Percentiles rank a stretch among this genome's conserved stretches.
These are phyloP conservation scores for Steinernema carpocapsae DNA, from an alignment of 2,888 invertebrate species.

Conservation along the genomic window DNA sequence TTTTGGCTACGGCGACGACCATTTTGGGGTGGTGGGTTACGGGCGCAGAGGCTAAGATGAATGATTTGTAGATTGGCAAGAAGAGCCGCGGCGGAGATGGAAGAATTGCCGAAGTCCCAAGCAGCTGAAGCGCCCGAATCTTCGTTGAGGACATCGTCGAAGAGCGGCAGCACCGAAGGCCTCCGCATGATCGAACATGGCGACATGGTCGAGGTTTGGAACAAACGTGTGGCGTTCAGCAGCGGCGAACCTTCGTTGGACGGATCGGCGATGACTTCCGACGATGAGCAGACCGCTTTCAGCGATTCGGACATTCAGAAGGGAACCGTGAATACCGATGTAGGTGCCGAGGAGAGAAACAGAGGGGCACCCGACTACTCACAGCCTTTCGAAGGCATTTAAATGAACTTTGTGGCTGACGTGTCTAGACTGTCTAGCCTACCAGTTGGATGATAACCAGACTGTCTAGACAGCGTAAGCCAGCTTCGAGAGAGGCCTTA, in stretches of 20 bases:
- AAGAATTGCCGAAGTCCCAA: not conserved
- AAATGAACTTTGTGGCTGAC: too few relatives aligned
- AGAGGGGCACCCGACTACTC: too few relatives aligned
- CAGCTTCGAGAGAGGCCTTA: too few relatives aligned
- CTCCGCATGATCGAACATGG: slow-evolving; percentile 29
- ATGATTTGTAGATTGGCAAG: slow-evolving; percentile 13
- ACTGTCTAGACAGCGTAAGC: too few relatives aligned
- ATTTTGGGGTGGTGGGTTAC: not conserved
- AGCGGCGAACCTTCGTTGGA: slow-evolving; percentile 36
- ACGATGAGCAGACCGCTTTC: slow-evolving; percentile 33
- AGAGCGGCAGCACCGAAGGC: slow-evolving; percentile 5
- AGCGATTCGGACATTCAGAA: slow-evolving; percentile 37
- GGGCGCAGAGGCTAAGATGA: not conserved
- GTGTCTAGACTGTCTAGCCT: too few relatives aligned
- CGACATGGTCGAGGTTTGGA: slow-evolving; percentile 32
- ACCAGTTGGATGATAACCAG: too few relatives aligned
- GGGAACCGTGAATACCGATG: not conserved
- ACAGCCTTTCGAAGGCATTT: too few relatives aligned
- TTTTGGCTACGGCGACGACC: not conserved
- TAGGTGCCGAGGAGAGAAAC: not conserved
- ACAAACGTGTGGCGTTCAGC: slow-evolving; percentile 30
- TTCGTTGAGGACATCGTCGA: not conserved
- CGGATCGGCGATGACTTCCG: slow-evolving; percentile 30
- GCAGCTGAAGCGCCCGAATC: slow-evolving; percentile 10
- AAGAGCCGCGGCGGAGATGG: not conserved